Percentiles rank a stretch among this genome's conserved stretches.
Conservation (phyloP, 2,113 vertebrate genomes). For the Saccopteryx bilineata region DNA sequence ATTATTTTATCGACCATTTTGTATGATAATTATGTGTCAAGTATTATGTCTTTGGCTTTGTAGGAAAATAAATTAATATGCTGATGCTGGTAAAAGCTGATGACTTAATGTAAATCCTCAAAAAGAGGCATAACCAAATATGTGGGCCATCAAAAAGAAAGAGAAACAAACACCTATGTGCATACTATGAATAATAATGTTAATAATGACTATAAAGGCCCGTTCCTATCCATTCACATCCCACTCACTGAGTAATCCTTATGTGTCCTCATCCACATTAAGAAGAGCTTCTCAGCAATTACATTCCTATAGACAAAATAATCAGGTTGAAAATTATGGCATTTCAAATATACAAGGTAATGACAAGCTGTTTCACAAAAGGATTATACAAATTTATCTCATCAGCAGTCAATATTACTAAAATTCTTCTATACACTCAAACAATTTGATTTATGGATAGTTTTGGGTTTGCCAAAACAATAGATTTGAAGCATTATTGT, state of each 20-base stretch:
- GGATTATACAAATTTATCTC: background rate
- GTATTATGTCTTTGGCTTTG: background rate
- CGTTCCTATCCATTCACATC: background rate
- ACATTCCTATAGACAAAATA: background rate
- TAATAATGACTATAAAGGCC: background rate
- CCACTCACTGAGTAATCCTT: background rate
- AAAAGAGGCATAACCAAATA: background rate
- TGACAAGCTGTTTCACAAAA: background rate
- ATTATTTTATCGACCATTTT: background rate
- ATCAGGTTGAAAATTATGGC: background rate
- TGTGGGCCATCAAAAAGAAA: background rate
- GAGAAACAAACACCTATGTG: background rate
- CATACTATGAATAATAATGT: background rate
- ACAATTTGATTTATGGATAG: background rate
- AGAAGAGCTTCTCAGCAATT: background rate
- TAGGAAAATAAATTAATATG: background rate
- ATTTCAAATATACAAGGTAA: background rate
- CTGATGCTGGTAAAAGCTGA: background rate
- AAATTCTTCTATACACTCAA: background rate
- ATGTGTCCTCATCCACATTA: background rate
- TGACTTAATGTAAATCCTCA: background rate
- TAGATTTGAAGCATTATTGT: background rate
- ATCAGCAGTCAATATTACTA: background rate
- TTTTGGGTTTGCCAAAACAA: background rate
- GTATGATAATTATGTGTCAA: background rate